phyloP scores from a whole-genome alignment of 2,113 vertebrate species.

The Perognathus longimembris region DNA sequence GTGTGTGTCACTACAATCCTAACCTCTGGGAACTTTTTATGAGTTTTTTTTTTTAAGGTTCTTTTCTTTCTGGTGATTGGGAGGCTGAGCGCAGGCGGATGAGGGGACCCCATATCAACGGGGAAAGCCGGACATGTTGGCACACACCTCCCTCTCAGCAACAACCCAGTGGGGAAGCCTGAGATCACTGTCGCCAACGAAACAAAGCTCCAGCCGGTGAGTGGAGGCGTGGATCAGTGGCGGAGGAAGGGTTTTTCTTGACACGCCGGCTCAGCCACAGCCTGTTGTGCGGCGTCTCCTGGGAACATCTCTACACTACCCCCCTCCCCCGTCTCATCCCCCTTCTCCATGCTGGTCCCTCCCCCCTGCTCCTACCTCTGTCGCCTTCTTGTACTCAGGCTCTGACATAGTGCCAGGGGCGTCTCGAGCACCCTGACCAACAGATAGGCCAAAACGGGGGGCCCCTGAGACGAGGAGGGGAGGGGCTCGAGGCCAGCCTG shows the following conservation, averaged over 20 bases:
- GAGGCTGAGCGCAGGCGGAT: too few relatives aligned
- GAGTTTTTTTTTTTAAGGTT: neutral
- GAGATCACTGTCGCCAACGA: too few relatives aligned
- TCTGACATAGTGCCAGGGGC: neutral
- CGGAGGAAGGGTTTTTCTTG: too few relatives aligned
- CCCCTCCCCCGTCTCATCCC: neutral
- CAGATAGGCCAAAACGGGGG: too few relatives aligned
- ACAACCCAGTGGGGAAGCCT: too few relatives aligned
- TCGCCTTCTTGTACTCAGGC: neutral
- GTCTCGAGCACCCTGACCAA: slow-evolving; percentile 22
- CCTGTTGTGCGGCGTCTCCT: neutral
- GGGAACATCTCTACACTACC: neutral
- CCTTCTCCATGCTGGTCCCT: neutral
- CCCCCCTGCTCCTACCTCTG: neutral
- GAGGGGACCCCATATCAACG: too few relatives aligned
- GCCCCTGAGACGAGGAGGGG: neutral
- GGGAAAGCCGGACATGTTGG: too few relatives aligned
- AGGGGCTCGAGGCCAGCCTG: neutral
- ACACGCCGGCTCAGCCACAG: too few relatives aligned
- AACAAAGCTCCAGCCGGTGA: too few relatives aligned
- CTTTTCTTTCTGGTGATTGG: too few relatives aligned
- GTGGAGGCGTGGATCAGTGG: too few relatives aligned
- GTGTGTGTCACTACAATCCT: neutral
- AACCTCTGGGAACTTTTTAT: neutral
- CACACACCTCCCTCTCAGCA: too few relatives aligned